phyloP scores from a whole-genome alignment of 1,140 invertebrate genomes.

The Drosophila tani region DNA sequence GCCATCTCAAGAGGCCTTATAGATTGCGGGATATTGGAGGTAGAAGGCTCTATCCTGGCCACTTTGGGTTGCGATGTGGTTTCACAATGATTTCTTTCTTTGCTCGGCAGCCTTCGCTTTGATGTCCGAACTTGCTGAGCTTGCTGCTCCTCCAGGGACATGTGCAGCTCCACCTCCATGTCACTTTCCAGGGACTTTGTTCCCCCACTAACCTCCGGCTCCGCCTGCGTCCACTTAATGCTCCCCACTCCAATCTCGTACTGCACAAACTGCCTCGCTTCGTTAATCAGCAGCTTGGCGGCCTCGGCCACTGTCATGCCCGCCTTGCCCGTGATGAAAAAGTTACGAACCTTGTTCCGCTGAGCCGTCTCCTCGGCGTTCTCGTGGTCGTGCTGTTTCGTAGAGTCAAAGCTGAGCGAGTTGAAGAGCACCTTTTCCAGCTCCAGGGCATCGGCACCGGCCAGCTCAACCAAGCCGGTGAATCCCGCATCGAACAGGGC shows the following conservation, averaged over 20 bases:
- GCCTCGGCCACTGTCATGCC: slow-evolving; percentile 93
- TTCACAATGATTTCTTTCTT: neutral
- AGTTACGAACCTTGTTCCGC: slow-evolving; percentile 88
- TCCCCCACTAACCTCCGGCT: neutral
- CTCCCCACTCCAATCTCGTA: slow-evolving; percentile 87
- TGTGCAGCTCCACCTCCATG: slow-evolving; percentile 28
- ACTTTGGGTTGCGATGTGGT: slow-evolving; percentile 1
- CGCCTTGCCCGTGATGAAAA: slow-evolving; percentile 94
- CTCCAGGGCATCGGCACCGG: slow-evolving; percentile 88
- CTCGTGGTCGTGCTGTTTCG: slow-evolving; percentile 90
- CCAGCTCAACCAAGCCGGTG: slow-evolving; percentile 91
- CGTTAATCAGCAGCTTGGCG: slow-evolving; percentile 91
- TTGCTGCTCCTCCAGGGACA: slow-evolving; percentile 52
- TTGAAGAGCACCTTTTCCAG: slow-evolving; percentile 92
- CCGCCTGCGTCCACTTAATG: slow-evolving; percentile 86
- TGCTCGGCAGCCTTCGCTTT: slow-evolving; percentile 22
- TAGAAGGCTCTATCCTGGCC: slow-evolving; percentile 4
- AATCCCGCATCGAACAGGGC: slow-evolving; percentile 94
- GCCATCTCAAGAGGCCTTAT: neutral
- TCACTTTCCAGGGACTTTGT: neutral
- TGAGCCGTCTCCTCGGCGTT: slow-evolving; percentile 88
- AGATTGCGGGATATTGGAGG: neutral
- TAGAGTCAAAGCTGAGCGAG: slow-evolving; percentile 93
- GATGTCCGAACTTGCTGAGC: neutral
- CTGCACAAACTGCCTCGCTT: slow-evolving; percentile 91